phyloP scores from a whole-genome alignment of 2,888 invertebrate species.

The Hymenopus coronatus region DNA sequence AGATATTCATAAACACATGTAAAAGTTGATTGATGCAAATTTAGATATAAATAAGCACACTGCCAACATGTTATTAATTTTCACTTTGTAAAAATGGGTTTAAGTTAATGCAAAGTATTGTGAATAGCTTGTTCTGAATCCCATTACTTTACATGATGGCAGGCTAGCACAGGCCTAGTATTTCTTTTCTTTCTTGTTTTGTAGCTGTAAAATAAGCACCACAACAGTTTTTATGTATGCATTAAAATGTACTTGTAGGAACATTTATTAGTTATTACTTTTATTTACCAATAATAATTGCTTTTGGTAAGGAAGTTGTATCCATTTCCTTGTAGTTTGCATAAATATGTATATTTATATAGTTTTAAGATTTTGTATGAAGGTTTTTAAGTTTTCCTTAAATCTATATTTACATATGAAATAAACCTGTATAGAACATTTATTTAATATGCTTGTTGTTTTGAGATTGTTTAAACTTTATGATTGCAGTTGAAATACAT shows the following conservation, averaged over 20 bases:
- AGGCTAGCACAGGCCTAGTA: not conserved
- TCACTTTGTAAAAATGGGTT: not conserved
- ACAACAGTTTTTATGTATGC: not conserved
- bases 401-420: not conserved
- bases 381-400: not conserved
- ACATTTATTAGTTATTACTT: not conserved
- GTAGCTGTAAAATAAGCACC: not conserved
- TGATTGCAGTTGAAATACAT: not conserved
- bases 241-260: not conserved
- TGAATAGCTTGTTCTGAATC: not conserved
- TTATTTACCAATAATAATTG: not conserved
- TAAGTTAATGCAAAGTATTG: not conserved
- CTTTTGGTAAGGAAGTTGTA: not conserved
- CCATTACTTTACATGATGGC: not conserved
- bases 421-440: not conserved
- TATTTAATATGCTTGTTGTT: not conserved
- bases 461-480: not conserved
- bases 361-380: not conserved
- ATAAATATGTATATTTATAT: not conserved
- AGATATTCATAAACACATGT: not conserved
- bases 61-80: not conserved
- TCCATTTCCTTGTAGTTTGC: not conserved
- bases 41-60: not conserved
- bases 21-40: not conserved
- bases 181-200: not conserved